These are phyloP conservation scores for Myoxocephalus aenaeus DNA, from an alignment of 2,797 vertebrate genomes.

Conservation along the genomic window DNA sequence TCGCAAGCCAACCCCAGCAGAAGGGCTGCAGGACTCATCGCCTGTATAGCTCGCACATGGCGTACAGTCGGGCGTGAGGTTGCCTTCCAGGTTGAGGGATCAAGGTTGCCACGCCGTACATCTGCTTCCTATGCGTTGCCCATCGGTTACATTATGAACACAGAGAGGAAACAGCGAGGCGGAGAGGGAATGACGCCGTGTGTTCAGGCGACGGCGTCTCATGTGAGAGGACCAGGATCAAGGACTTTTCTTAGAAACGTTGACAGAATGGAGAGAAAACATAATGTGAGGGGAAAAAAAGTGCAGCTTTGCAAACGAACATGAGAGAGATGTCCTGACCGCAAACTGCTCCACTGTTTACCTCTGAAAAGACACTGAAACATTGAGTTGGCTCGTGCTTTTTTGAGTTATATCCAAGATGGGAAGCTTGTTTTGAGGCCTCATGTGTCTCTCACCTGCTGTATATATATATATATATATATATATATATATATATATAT, in stretches of 20 bases:
- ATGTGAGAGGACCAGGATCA: slow-evolving; percentile 22
- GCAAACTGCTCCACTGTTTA: not conserved
- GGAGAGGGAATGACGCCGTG: too few species aligned
- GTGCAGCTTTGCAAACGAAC: not conserved
- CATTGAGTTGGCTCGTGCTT: not conserved
- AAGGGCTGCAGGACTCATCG: slow-evolving; percentile 37
- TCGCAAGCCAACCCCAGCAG: slow-evolving; percentile 52
- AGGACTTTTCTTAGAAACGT: slow-evolving; percentile 15
- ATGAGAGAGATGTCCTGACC: not conserved
- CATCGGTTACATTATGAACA: slow-evolving; percentile 6
- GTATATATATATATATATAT: too few species aligned
- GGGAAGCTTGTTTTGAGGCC: slow-evolving; percentile 9
- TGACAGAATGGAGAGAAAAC: not conserved
- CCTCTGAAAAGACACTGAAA: not conserved
- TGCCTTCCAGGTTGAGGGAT: slow-evolving; percentile 41
- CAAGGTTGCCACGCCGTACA: slow-evolving; percentile 37
- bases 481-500: too few species aligned
- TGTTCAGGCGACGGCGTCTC: slow-evolving; percentile 4
- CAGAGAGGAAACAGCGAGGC: too few species aligned
- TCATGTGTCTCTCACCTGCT: not conserved
- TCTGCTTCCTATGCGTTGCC: slow-evolving; percentile 33
- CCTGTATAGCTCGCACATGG: slow-evolving; percentile 40
- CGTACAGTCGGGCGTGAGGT: slow-evolving; percentile 32
- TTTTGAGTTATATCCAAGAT: not conserved
- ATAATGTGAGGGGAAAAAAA: not conserved